A percentile compares a stretch with the other conserved stretches of the same genome.
These are phyloP conservation scores for Nothura maculosa DNA, from an alignment of 2,797 vertebrate genomes.

Conservation along the genomic window DNA sequence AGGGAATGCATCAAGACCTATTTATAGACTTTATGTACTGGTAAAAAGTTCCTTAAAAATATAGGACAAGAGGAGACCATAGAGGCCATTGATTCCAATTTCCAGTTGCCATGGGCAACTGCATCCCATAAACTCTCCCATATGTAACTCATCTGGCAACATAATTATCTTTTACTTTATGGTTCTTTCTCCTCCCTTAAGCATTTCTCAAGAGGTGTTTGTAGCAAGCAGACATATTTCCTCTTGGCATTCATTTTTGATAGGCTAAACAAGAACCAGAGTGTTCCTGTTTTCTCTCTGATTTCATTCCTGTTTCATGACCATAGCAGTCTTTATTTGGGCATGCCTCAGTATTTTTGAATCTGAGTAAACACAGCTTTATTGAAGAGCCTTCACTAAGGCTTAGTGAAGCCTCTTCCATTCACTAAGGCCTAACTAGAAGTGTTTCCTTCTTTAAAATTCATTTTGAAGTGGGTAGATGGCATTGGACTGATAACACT, in stretches of 20 bases:
- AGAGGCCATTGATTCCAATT: neutral
- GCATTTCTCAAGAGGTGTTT: neutral
- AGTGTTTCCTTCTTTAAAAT: neutral
- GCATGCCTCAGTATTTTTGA: neutral
- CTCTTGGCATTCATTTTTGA: neutral
- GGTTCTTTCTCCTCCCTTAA: neutral
- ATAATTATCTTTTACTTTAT: neutral
- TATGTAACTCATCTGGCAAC: neutral
- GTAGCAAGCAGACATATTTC: neutral
- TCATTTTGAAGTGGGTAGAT: neutral
- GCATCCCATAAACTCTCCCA: neutral
- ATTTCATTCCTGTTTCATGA: neutral
- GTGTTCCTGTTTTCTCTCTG: neutral
- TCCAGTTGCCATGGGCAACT: neutral
- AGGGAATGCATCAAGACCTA: neutral
- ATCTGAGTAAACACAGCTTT: neutral
- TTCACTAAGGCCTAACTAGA: too few relatives aligned
- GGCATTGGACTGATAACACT: neutral
- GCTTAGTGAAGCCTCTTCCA: too few relatives aligned
- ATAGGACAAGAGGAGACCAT: neutral
- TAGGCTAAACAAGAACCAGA: neutral
- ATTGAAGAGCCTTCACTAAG: neutral
- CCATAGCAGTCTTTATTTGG: neutral
- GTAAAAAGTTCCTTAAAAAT: neutral
- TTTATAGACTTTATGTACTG: neutral